Percentiles rank a stretch among this genome's conserved stretches.
Evolutionary conservation across 30 jellyfish, hydroid and myxozoan genomes (phyloP).

Genomic region (Cassiopea andromeda): DNA sequence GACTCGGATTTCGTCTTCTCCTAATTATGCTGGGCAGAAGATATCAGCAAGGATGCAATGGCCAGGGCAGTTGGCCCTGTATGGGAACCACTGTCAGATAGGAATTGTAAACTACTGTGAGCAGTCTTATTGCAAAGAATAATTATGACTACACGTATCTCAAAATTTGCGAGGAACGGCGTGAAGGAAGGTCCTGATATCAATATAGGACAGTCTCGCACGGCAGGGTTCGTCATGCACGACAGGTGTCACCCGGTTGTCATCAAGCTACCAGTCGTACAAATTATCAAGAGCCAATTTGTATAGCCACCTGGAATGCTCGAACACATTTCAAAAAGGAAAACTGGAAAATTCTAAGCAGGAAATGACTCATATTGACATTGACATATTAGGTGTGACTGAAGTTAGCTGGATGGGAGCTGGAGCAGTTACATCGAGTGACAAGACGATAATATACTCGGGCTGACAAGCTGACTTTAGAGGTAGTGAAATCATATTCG

Average conservation of each 20-base stretch:
- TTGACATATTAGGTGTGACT: too few relatives aligned
- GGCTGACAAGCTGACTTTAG: neutral
- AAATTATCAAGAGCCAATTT: too few relatives aligned
- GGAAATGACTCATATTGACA: neutral
- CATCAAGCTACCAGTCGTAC: neutral
- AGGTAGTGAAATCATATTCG: constrained; percentile 6
- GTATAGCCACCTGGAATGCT: constrained; percentile 6
- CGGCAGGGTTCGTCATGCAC: constrained; percentile 5
- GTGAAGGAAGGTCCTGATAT: neutral
- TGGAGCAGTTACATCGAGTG: neutral
- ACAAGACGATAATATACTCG: constrained; percentile 2
- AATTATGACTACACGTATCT: constrained; percentile 25
- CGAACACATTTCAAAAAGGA: constrained; percentile 2
- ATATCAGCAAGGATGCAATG: too few relatives aligned
- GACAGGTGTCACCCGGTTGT: constrained; percentile 25
- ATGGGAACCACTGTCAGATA: constrained; percentile 45
- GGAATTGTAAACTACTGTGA: constrained; percentile 61
- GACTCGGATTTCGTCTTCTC: constrained; percentile 34
- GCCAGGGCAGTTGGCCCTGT: neutral
- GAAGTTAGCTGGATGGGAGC: constrained; percentile 10
- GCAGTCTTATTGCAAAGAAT: neutral
- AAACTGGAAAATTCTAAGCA: neutral
- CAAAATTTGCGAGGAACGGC: neutral
- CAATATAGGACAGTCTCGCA: neutral
- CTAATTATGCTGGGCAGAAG: too few relatives aligned